Base-by-base conservation (phyloP, 92 coral and sea anemone genomes). In the Phenganax subtilis region DNA sequence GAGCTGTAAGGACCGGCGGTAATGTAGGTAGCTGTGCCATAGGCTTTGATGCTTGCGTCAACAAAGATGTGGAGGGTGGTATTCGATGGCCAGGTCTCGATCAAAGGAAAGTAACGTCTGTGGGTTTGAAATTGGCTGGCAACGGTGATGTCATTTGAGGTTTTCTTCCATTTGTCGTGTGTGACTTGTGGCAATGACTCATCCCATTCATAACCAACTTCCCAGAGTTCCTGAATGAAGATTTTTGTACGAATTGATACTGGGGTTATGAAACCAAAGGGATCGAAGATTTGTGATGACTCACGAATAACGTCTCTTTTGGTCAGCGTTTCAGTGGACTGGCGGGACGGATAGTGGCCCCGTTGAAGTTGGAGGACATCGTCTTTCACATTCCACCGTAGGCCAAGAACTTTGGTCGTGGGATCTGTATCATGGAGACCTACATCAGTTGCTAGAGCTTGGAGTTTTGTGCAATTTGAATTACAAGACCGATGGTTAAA, bases 401-500 rank as follows among this genome's bases (percentile, higher is more conserved):
- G 51, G 28, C 86, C 86, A 44, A 83, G 72, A 11, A 75, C 82
- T 62, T 57, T 83, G 17, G 75, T 71, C 30, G n/a, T 8, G 7
- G 75, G 54, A n/a, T 71, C 75, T 7, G 55, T n/a, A 51, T 71
- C 88, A 0, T 75, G 81, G 12, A 87, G 75, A 11, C 59, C 53
- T 53, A 84, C 81, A 10, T 51, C 75, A 14, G 78, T 67, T 20
- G 87, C 85, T 53, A 58, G 57, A 20, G 54, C 55, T 28, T 56
- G 81, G 31, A 87, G 68, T 3, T 44, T 44, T 55, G 65, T 55
- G 76, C 81, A 82, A 12, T 87, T 87, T 20, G 88, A 87, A 12
- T 80, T 51, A 87, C 88, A 87, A 55, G 88, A 87, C 53, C 88
- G 81, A 20, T 83, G 16, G 85, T 84, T 87, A 71, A 84, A 84